Evolutionary conservation across 2,797 vertebrate species (phyloP).

Genomic region (Micropoecilia bifurca): DNA sequence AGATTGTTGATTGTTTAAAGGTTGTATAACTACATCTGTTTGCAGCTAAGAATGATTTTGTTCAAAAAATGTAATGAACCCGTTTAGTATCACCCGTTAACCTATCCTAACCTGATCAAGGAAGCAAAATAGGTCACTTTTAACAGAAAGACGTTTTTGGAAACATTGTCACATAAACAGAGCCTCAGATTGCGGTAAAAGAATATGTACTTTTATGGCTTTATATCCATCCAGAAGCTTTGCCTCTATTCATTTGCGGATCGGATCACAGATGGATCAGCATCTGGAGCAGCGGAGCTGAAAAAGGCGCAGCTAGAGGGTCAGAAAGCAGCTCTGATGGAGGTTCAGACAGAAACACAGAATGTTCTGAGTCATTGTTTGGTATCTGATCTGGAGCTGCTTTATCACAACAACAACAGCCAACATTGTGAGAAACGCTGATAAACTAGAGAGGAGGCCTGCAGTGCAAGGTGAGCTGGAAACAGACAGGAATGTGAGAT

Average conservation of each 20-base stretch:
- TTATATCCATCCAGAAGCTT: not conserved
- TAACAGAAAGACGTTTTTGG: too few relatives aligned
- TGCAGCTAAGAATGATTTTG: too few relatives aligned
- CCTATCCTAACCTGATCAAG: too few relatives aligned
- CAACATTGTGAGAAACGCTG: slow-evolving; percentile 1
- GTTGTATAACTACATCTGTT: too few relatives aligned
- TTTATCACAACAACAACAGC: slow-evolving; percentile 1
- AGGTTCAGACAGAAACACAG: slow-evolving; percentile 31
- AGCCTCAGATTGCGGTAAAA: not conserved
- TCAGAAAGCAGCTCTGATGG: slow-evolving; percentile 42
- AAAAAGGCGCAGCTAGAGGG: slow-evolving; percentile 18
- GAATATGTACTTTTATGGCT: not conserved
- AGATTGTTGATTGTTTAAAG: too few relatives aligned
- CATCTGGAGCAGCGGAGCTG: not conserved
- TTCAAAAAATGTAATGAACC: too few relatives aligned
- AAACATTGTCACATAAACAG: too few relatives aligned
- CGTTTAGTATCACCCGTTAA: too few relatives aligned
- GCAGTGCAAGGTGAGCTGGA: not conserved
- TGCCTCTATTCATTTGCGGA: not conserved
- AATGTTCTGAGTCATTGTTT: slow-evolving; percentile 27
- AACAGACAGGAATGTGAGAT: not conserved
- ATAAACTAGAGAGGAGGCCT: not conserved
- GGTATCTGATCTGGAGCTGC: slow-evolving; percentile 22
- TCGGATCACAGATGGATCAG: slow-evolving; percentile 24
- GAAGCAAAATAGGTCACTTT: too few relatives aligned